These are phyloP conservation scores for Catamblyrhynchus diadema DNA, from an alignment of 2,797 vertebrate species.

Conservation along the genomic window DNA sequence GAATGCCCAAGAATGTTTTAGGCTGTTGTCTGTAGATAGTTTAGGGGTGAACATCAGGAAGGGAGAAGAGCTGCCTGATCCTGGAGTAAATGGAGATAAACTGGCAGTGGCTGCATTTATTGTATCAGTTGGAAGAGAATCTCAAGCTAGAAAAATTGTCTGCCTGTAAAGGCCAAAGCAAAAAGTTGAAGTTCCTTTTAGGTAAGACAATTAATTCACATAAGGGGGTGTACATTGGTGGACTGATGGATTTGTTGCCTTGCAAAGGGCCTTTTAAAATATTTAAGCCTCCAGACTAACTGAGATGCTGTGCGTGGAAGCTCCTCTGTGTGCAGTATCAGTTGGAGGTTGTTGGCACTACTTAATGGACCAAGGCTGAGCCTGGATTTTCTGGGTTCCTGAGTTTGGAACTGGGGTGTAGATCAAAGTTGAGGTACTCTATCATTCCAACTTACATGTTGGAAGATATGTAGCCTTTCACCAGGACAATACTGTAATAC, in stretches of 20 bases:
- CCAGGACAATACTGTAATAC: neutral
- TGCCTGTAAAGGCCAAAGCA: neutral
- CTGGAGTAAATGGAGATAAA: neutral
- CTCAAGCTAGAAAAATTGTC: neutral
- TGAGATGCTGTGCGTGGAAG: neutral
- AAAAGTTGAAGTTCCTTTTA: neutral
- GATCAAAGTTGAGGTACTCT: neutral
- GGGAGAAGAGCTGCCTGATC: neutral
- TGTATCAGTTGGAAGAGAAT: neutral
- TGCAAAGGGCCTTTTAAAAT: neutral
- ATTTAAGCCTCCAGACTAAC: neutral
- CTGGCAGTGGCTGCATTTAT: neutral
- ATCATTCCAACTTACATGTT: too few relatives aligned
- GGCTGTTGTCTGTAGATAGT: neutral
- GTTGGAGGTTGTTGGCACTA: neutral
- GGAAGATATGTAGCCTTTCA: neutral
- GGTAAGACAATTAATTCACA: neutral
- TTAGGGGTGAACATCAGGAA: neutral
- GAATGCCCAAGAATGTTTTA: too few relatives aligned
- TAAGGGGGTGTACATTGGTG: neutral
- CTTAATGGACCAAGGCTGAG: neutral
- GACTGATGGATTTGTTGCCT: neutral
- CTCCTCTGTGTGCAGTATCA: too few relatives aligned
- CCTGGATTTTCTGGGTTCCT: neutral
- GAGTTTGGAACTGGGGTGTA: neutral